phyloP scores from a whole-genome alignment of 64 coral and sea anemone species.

The Montipora capricornis region DNA sequence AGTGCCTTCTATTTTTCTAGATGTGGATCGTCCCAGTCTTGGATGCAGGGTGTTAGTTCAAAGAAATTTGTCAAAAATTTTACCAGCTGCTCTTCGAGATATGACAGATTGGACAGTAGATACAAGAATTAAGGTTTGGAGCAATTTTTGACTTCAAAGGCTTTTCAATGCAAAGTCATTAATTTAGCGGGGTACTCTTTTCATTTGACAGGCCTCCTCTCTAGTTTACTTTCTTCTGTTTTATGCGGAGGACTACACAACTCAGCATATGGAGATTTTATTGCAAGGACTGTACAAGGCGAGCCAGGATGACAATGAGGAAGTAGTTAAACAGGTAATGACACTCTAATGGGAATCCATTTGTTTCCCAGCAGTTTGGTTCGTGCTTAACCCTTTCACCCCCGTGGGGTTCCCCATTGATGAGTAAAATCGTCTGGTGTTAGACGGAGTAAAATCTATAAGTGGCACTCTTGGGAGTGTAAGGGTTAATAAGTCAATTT shows the following conservation, averaged over 20 bases:
- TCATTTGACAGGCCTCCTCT: constrained; percentile 66
- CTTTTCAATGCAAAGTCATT: neutral
- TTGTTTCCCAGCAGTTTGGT: no score
- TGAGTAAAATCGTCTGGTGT: no score
- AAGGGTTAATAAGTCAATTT: no score
- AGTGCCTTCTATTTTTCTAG: constrained; percentile 28
- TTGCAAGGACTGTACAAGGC: constrained; percentile 91
- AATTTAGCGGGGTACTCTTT: neutral
- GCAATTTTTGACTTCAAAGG: neutral
- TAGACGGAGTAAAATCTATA: no score
- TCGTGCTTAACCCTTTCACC: no score
- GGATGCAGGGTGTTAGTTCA: constrained; percentile 91
- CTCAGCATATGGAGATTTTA: constrained; percentile 88
- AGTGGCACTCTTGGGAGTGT: no score
- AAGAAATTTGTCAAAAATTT: constrained; percentile 95
- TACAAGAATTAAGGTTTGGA: constrained; percentile 91
- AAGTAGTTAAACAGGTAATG: constrained; percentile 85
- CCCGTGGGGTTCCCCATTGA: no score
- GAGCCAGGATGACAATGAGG: constrained; percentile 86
- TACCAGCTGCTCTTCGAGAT: constrained; percentile 94
- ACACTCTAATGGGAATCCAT: neutral
- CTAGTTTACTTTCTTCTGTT: constrained; percentile 90
- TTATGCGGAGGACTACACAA: constrained; percentile 96
- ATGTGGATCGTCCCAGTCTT: constrained; percentile 76
- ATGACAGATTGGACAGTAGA: constrained; percentile 94